These are phyloP conservation scores for Drosophila burlai DNA, from an alignment of 1,140 invertebrate species.

Conservation along the genomic window DNA sequence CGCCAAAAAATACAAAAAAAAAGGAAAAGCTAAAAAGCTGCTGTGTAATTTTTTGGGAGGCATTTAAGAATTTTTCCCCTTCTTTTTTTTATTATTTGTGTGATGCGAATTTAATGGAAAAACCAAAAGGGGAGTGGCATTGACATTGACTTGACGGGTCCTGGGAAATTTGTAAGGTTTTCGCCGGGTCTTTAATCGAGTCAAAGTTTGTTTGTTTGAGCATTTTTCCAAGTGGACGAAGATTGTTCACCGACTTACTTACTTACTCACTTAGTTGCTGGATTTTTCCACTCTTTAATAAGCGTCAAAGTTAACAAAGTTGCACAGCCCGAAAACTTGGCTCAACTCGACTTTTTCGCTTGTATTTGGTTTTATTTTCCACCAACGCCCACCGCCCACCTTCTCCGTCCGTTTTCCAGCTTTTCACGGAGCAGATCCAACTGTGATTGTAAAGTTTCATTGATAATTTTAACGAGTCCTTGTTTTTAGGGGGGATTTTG, in stretches of 20 bases:
- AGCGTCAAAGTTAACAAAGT: slow-evolving; percentile 74
- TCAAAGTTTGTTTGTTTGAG: slow-evolving; percentile 20
- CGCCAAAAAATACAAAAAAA: neutral
- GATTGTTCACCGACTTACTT: slow-evolving; percentile 8
- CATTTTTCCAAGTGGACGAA: slow-evolving; percentile 7
- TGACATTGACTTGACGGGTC: slow-evolving; percentile 42
- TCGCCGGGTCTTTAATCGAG: slow-evolving; percentile 24
- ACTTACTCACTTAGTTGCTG: slow-evolving; percentile 9
- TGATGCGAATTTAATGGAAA: slow-evolving; percentile 48
- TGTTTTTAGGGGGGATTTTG: slow-evolving; percentile 19
- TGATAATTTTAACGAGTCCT: slow-evolving; percentile 79
- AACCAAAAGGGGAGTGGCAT: slow-evolving; percentile 14
- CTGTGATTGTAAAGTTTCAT: slow-evolving; percentile 80
- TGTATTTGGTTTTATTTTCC: slow-evolving; percentile 35
- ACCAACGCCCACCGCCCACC: neutral
- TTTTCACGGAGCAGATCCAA: slow-evolving; percentile 29
- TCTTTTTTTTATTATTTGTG: neutral
- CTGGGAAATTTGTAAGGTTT: slow-evolving; percentile 9
- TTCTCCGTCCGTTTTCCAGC: neutral
- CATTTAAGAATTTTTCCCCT: slow-evolving; percentile 19
- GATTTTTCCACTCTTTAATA: slow-evolving; percentile 51
- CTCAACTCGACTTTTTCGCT: slow-evolving; percentile 38
- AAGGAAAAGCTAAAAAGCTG: slow-evolving; percentile 1
- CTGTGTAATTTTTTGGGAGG: slow-evolving; percentile 17
- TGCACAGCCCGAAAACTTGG: slow-evolving; percentile 41